Evolutionary conservation across 2,888 invertebrate genomes (phyloP).

Genomic region (Prosapia bicincta): DNA sequence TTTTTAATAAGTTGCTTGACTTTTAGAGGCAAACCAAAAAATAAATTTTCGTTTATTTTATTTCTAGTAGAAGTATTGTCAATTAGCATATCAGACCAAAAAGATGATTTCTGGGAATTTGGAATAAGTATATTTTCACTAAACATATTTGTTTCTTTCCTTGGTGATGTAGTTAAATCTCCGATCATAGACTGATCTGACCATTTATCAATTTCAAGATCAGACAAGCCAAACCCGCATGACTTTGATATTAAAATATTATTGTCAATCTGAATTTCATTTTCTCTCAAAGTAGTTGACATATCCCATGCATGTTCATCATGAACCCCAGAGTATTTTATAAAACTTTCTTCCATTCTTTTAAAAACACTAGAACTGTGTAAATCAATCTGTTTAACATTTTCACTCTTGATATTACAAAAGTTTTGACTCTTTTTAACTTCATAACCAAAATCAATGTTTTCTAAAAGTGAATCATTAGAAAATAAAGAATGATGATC

Average conservation of each 20-base stretch:
- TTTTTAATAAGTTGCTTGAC: conserved; percentile 68
- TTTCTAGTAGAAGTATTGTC: too few species aligned
- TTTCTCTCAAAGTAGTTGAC: conserved; percentile 20
- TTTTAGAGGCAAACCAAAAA: conserved; percentile 74
- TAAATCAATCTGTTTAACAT: not conserved
- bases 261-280: not conserved
- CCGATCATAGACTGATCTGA: not conserved
- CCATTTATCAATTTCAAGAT: not conserved
- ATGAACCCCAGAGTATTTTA: not conserved
- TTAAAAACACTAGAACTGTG: not conserved
- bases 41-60: conserved; percentile 46
- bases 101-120: not conserved
- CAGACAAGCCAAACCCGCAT: not conserved
- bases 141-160: not conserved
- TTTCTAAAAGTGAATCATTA: conserved; percentile 17
- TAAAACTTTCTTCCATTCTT: not conserved
- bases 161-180: not conserved
- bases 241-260: not conserved
- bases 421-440: conserved; percentile 1
- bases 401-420: not conserved
- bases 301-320: conserved; percentile 27
- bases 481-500: too few species aligned
- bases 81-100: too few species aligned
- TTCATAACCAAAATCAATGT: conserved; percentile 6
- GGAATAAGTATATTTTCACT: not conserved